Conservation (phyloP, 53 echinoderm and acorn worm genomes). For the Paracentrotus lividus region DNA sequence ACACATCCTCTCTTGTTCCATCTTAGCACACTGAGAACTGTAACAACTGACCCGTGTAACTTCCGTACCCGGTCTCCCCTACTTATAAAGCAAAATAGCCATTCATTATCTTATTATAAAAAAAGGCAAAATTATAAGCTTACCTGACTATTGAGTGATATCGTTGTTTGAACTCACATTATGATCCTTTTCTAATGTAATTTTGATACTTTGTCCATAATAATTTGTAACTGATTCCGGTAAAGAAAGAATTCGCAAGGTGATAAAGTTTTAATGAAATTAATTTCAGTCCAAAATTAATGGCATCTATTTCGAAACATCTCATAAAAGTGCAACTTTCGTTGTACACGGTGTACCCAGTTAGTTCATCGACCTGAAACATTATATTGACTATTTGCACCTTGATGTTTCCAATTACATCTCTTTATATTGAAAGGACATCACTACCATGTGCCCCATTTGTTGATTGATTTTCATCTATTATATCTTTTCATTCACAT, state of each 20-base stretch:
- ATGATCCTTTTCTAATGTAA: too few species aligned
- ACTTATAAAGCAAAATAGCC: too few species aligned
- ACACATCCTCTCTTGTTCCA: too few species aligned
- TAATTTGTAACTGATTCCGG: neutral
- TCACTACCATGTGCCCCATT: neutral
- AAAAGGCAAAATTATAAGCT: too few species aligned
- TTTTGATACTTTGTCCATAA: too few species aligned
- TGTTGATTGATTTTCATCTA: constrained; percentile 39
- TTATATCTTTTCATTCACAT: constrained; percentile 13
- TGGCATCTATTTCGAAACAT: neutral
- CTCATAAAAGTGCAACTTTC: neutral
- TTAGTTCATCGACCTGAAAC: constrained; percentile 14
- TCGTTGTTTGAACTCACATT: too few species aligned
- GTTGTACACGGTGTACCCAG: neutral
- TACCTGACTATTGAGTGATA: too few species aligned
- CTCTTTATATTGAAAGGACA: constrained; percentile 1
- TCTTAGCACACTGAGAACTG: too few species aligned
- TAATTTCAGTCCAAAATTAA: too few species aligned
- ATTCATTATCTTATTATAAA: too few species aligned
- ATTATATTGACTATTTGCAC: neutral
- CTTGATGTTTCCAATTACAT: constrained; percentile 34
- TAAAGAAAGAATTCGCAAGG: neutral
- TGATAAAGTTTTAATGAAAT: neutral
- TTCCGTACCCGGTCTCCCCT: too few species aligned
- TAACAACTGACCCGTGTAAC: too few species aligned